phyloP scores from a whole-genome alignment of 2,888 invertebrate species.

The Ptycholaimellus sp. region DNA sequence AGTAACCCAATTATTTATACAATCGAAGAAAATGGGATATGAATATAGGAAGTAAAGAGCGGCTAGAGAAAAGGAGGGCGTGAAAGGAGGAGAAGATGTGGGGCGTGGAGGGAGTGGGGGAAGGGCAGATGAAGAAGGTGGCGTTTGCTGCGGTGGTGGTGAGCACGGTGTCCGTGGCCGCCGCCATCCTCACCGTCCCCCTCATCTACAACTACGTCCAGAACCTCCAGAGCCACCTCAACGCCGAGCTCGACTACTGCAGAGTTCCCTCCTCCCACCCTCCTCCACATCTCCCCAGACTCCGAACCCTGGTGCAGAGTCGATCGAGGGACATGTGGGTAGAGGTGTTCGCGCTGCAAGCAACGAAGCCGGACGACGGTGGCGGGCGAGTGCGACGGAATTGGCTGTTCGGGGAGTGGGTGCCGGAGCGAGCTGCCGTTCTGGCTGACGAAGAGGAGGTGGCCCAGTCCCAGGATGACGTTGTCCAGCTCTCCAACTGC shows the following conservation, averaged over 20 bases:
- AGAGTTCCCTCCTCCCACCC: constrained; percentile 7
- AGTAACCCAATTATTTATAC: too few relatives aligned
- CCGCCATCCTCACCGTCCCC: constrained; percentile 12
- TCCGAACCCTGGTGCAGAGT: background rate
- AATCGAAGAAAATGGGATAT: too few relatives aligned
- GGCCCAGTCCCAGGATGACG: too few relatives aligned
- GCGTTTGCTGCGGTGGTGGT: constrained; percentile 12
- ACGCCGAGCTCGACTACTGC: constrained; percentile 12
- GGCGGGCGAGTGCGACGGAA: background rate
- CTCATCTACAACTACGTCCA: constrained; percentile 13
- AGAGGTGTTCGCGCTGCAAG: constrained; percentile 3
- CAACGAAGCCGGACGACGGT: background rate
- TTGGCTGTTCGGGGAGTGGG: constrained; percentile 7
- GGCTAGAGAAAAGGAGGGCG: too few relatives aligned
- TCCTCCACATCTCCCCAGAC: background rate
- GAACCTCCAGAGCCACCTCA: constrained; percentile 11
- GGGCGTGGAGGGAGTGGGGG: constrained; percentile 20
- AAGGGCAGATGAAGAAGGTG: constrained; percentile 12
- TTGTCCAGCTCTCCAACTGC: too few relatives aligned
- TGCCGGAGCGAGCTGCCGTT: background rate
- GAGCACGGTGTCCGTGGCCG: constrained; percentile 12
- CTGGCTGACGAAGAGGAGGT: background rate
- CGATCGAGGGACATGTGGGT: constrained; percentile 6
- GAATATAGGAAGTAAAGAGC: too few relatives aligned
- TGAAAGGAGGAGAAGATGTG: too few relatives aligned